These are phyloP conservation scores for Sarcophaga carnaria DNA, from an alignment of 2,888 invertebrate species.

Conservation along the genomic window DNA sequence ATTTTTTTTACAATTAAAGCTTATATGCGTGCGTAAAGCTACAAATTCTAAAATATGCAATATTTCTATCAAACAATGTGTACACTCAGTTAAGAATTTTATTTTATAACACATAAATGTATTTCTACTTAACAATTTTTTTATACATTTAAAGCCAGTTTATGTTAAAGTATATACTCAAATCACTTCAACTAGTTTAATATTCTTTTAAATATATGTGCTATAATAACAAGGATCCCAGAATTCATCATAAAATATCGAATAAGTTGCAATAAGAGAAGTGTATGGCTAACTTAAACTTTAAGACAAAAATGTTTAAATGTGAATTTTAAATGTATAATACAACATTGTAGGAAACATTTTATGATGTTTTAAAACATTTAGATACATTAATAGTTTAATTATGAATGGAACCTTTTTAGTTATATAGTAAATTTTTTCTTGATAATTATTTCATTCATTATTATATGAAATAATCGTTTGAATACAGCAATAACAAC, in stretches of 20 bases:
- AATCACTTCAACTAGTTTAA: not conserved
- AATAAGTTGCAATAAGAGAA: not conserved
- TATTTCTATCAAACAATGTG: not conserved
- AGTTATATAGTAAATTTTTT: no score
- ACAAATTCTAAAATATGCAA: not conserved
- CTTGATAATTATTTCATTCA: no score
- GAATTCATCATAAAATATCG: not conserved
- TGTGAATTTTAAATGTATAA: no score
- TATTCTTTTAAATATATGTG: not conserved
- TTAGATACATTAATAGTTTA: not conserved
- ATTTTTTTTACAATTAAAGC: not conserved
- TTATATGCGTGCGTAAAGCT: not conserved
- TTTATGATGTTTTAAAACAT: not conserved
- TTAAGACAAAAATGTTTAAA: not conserved
- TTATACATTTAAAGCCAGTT: not conserved
- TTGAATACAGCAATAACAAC: not conserved
- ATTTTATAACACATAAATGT: no score
- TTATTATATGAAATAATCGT: no score
- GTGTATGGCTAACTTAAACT: not conserved
- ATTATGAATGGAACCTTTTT: no score
- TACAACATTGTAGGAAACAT: not conserved
- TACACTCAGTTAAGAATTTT: not conserved
- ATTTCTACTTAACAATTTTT: not conserved
- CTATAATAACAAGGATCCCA: not conserved
- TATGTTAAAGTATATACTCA: not conserved